phyloP scores from a whole-genome alignment of 2,113 vertebrate species.

The Colossoma macropomum region DNA sequence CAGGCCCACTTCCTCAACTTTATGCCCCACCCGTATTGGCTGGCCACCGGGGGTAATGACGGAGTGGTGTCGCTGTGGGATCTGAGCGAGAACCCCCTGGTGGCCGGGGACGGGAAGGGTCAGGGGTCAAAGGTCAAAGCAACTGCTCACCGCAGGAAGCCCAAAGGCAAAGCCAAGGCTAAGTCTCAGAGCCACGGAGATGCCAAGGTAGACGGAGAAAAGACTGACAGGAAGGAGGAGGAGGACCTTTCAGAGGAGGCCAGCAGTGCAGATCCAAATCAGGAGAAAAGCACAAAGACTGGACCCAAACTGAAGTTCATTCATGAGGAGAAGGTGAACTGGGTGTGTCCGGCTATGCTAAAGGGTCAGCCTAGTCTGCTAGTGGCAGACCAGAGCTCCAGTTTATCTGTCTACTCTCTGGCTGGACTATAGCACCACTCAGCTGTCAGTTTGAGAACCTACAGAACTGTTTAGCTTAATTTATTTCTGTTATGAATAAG shows the following conservation, averaged over 20 bases:
- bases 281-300: slow-evolving; percentile 48
- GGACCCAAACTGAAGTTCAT: slow-evolving; percentile 82
- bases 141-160: slow-evolving; percentile 74
- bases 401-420: slow-evolving; percentile 83
- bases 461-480: neutral
- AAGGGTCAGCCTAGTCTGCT: slow-evolving; percentile 84
- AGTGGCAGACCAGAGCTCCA: slow-evolving; percentile 89
- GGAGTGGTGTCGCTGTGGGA: slow-evolving; percentile 90
- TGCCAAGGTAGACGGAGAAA: slow-evolving; percentile 30
- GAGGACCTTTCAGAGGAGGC: slow-evolving; percentile 34
- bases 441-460: neutral
- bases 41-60: slow-evolving; percentile 92
- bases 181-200: slow-evolving; percentile 57
- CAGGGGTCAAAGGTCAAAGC: slow-evolving; percentile 57
- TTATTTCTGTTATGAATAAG: neutral
- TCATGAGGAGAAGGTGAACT: slow-evolving; percentile 95
- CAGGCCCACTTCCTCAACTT: slow-evolving; percentile 86
- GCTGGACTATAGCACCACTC: slow-evolving; percentile 51
- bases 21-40: slow-evolving; percentile 81
- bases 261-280: slow-evolving; percentile 43
- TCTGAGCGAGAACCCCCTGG: slow-evolving; percentile 73
- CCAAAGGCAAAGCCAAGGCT: slow-evolving; percentile 69
- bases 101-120: slow-evolving; percentile 70
- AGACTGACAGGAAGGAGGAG: slow-evolving; percentile 15
- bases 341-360: slow-evolving; percentile 82